phyloP scores from a whole-genome alignment of 1,140 invertebrate species.

The Cyclargus thomasi region DNA sequence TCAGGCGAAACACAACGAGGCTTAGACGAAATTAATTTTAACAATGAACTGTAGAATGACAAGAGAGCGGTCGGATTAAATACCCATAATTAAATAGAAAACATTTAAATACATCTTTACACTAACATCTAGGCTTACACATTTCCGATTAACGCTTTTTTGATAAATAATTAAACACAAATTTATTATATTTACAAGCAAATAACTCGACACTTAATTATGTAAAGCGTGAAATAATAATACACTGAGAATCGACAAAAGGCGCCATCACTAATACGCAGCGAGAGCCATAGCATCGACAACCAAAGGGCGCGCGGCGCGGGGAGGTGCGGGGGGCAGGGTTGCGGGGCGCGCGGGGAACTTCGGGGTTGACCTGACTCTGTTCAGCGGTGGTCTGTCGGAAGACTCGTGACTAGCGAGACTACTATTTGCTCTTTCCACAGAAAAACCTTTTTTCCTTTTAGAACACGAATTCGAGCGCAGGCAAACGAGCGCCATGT shows the following conservation, averaged over 20 bases:
- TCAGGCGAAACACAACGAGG: constrained; percentile 41
- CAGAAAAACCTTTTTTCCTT: constrained; percentile 69
- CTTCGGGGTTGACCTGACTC: constrained; percentile 28
- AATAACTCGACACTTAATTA: constrained; percentile 68
- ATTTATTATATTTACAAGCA: constrained; percentile 72
- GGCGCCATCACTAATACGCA: constrained; percentile 66
- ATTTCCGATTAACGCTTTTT: constrained; percentile 66
- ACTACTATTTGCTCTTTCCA: constrained; percentile 69
- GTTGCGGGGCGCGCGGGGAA: constrained; percentile 24
- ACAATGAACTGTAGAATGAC: constrained; percentile 57
- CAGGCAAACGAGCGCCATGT: constrained; percentile 67
- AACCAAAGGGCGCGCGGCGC: constrained; percentile 36
- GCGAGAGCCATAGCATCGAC: constrained; percentile 58
- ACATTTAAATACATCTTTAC: constrained; percentile 73
- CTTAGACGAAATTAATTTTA: constrained; percentile 52
- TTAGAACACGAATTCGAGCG: constrained; percentile 65
- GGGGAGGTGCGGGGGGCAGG: too few relatives aligned
- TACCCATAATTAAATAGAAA: constrained; percentile 72
- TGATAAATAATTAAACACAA: constrained; percentile 71
- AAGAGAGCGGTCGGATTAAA: constrained; percentile 71
- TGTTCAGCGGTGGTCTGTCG: constrained; percentile 65
- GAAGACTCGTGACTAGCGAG: constrained; percentile 68
- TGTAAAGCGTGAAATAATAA: constrained; percentile 73
- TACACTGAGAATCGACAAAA: constrained; percentile 74
- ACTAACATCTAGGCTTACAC: constrained; percentile 71